These are phyloP conservation scores for Drosophila nr. perissopoda DNA, from an alignment of 2,888 invertebrate genomes.

Conservation along the genomic window DNA sequence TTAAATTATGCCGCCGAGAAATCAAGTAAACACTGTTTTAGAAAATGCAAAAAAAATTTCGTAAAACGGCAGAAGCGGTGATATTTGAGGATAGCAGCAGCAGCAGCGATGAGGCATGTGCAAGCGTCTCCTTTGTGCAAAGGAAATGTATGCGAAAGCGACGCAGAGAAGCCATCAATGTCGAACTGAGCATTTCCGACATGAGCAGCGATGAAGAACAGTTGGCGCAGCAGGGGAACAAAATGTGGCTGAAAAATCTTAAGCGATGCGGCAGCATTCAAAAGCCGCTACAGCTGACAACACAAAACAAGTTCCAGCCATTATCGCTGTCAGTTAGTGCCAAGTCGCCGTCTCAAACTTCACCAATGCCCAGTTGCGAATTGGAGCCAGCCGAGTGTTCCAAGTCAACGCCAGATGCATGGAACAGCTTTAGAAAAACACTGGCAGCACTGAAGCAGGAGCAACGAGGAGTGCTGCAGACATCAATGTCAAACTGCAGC, in stretches of 20 bases:
- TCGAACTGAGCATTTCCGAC: constrained; percentile 25
- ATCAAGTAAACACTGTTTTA: neutral
- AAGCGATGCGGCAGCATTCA: constrained; percentile 1
- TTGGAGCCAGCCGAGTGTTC: neutral
- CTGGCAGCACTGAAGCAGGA: constrained; percentile 3
- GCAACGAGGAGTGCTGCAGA: constrained; percentile 10
- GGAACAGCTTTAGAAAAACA: constrained; percentile 16
- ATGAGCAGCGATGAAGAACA: constrained; percentile 41
- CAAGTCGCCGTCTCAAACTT: neutral
- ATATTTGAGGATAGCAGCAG: constrained; percentile 18
- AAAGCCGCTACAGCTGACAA: constrained; percentile 10
- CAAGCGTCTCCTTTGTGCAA: neutral
- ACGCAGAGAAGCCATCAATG: neutral
- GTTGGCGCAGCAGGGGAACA: constrained; percentile 16
- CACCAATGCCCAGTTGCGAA: neutral
- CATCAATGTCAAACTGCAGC: constrained; percentile 2
- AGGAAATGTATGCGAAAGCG: constrained; percentile 11
- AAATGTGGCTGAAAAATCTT: neutral
- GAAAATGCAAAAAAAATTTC: constrained; percentile 38
- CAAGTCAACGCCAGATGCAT: neutral
- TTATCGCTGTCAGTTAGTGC: constrained; percentile 19
- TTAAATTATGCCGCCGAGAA: constrained; percentile 29
- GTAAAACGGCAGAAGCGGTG: constrained; percentile 1
- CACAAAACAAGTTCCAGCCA: constrained; percentile 31
- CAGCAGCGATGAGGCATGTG: constrained; percentile 17